A percentile compares a stretch with the other conserved stretches of the same genome.
These are phyloP conservation scores for Phania funesta DNA, from an alignment of 2,888 invertebrate genomes.

Conservation along the genomic window DNA sequence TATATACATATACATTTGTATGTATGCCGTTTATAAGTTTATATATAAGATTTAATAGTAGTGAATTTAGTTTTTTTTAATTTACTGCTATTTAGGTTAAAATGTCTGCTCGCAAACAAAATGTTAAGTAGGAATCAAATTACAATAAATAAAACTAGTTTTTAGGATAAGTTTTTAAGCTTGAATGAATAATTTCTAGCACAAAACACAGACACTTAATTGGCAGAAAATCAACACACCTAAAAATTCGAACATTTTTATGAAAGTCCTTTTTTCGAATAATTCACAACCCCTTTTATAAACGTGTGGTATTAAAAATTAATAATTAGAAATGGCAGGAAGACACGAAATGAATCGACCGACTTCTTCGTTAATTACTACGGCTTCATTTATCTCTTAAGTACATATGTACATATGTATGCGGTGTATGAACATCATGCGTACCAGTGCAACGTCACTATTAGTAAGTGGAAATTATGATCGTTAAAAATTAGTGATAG, in stretches of 20 bases:
- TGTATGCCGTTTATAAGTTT: no score
- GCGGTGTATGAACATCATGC: not conserved
- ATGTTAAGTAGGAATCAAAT: not conserved
- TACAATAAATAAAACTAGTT: constrained; percentile 24
- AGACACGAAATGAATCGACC: not conserved
- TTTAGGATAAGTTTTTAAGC: constrained; percentile 6
- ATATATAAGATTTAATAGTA: no score
- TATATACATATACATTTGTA: no score
- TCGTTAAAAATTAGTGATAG: not conserved
- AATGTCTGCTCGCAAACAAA: not conserved
- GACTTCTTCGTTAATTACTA: constrained; percentile 25
- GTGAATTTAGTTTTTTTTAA: no score
- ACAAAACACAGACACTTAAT: not conserved
- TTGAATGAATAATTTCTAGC: not conserved
- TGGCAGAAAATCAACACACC: not conserved
- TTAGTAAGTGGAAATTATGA: not conserved
- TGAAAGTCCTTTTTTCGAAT: not conserved
- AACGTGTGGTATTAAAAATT: not conserved
- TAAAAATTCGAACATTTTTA: not conserved
- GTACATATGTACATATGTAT: not conserved
- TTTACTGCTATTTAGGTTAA: not conserved
- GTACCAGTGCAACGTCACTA: not conserved
- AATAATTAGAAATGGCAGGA: not conserved
- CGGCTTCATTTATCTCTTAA: constrained; percentile 1
- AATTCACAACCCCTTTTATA: constrained; percentile 43